Evolutionary conservation across 2,888 invertebrate genomes (phyloP).

Genomic region (Teleiodes luculella): DNA sequence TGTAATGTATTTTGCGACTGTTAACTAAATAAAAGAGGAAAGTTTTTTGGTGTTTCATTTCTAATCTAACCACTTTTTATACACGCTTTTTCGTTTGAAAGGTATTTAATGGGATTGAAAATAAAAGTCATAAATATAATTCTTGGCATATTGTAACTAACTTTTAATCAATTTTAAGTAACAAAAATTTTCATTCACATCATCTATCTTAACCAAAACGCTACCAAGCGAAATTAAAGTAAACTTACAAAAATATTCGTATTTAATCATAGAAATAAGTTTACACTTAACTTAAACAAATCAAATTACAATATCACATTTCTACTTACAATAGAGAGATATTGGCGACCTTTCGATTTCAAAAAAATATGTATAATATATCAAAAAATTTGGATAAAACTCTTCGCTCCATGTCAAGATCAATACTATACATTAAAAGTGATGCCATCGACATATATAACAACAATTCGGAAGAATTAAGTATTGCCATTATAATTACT

Average conservation of each 20-base stretch:
- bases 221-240: conserved; percentile 71
- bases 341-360: conserved; percentile 58
- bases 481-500: conserved; percentile 55
- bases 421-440: conserved; percentile 55
- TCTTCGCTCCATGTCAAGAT: conserved; percentile 59
- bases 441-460: conserved; percentile 44
- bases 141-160: conserved; percentile 78
- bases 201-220: conserved; percentile 71
- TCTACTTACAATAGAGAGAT: conserved; percentile 79
- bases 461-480: conserved; percentile 71
- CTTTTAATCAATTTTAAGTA: conserved; percentile 78
- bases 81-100: neutral
- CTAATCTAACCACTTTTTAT: neutral
- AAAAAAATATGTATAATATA: conserved; percentile 53
- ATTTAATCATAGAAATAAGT: conserved; percentile 69
- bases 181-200: conserved; percentile 71
- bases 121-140: conserved; percentile 55
- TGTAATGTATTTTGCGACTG: conserved; percentile 71
- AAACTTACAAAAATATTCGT: conserved; percentile 74
- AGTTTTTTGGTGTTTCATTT: conserved; percentile 31
- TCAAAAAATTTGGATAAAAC: conserved; percentile 50
- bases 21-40: conserved; percentile 72
- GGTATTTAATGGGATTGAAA: conserved; percentile 20
- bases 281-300: conserved; percentile 68
- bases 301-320: conserved; percentile 79